Conservation (phyloP, 2,797 vertebrate species). For the Prunella strophiata region DNA sequence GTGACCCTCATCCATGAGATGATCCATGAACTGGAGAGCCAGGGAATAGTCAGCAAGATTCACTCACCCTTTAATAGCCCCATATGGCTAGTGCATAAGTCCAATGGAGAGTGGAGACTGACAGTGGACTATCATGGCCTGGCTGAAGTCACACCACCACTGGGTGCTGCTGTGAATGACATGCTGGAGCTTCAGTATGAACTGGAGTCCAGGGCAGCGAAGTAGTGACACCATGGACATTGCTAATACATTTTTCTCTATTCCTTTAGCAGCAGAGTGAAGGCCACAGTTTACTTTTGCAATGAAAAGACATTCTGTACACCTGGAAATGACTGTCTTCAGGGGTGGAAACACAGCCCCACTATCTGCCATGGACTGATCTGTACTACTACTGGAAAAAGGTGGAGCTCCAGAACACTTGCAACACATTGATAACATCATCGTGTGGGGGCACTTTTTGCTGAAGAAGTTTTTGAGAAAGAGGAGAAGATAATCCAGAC, state of each 20-base stretch:
- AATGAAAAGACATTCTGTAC: neutral
- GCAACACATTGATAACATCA: neutral
- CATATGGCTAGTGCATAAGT: neutral
- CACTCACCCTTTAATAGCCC: neutral
- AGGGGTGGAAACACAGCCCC: neutral
- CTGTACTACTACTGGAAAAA: neutral
- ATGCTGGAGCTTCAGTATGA: neutral
- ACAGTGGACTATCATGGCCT: neutral
- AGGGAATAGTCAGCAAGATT: neutral
- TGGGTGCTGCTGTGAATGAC: neutral
- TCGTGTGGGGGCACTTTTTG: neutral
- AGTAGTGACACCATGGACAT: neutral
- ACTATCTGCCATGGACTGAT: neutral
- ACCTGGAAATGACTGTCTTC: neutral
- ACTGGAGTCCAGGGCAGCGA: neutral
- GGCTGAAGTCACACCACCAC: neutral
- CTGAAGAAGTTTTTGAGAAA: neutral
- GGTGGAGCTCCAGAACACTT: neutral
- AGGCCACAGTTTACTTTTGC: neutral
- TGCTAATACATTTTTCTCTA: neutral
- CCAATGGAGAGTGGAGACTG: neutral
- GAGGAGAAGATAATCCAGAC: neutral
- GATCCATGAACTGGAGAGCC: neutral
- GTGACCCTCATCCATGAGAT: neutral
- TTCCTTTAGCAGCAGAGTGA: neutral